Evolutionary conservation across 2,797 vertebrate species (phyloP).

Genomic region (Hylomyscus alleni): DNA sequence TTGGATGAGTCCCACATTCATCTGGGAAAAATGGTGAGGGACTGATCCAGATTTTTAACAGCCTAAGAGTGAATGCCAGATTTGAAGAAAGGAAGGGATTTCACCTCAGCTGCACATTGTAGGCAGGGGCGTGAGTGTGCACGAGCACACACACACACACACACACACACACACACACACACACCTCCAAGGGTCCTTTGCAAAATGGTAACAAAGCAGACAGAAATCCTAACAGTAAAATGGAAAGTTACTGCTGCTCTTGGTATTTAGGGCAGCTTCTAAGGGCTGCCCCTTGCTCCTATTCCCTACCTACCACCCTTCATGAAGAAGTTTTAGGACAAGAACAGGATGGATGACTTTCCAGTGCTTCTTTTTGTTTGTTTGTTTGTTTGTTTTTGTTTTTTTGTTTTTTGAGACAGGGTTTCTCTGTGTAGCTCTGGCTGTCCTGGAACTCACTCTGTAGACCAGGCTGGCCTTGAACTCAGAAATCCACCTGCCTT

Average conservation of each 20-base stretch:
- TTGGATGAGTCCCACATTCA: conserved; percentile 31
- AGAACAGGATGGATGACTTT: not conserved
- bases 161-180: too few relatives aligned
- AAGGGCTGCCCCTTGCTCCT: too few relatives aligned
- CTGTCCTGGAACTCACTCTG: too few relatives aligned
- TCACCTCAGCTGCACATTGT: conserved; percentile 66
- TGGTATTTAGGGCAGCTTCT: conserved; percentile 2
- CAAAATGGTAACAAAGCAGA: conserved; percentile 52
- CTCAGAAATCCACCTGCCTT: too few relatives aligned
- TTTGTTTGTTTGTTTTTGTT: too few relatives aligned
- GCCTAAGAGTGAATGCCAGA: conserved; percentile 58
- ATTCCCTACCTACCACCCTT: not conserved
- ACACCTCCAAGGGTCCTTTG: conserved; percentile 16
- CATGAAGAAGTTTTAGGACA: not conserved
- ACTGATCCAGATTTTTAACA: conserved; percentile 62
- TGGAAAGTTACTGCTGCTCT: not conserved
- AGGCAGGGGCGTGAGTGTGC: not conserved
- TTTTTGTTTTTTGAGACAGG: not conserved
- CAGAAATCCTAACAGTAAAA: conserved; percentile 34
- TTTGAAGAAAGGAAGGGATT: conserved; percentile 75
- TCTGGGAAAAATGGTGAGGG: conserved; percentile 63
- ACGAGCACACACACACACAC: too few relatives aligned
- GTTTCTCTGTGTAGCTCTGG: too few relatives aligned
- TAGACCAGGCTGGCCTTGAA: too few relatives aligned
- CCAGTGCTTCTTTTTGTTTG: too few relatives aligned